Percentiles rank a stretch among this genome's conserved stretches.
These are phyloP conservation scores for Shinisaurus crocodilurus DNA, from an alignment of 2,113 vertebrate genomes.

Conservation along the genomic window DNA sequence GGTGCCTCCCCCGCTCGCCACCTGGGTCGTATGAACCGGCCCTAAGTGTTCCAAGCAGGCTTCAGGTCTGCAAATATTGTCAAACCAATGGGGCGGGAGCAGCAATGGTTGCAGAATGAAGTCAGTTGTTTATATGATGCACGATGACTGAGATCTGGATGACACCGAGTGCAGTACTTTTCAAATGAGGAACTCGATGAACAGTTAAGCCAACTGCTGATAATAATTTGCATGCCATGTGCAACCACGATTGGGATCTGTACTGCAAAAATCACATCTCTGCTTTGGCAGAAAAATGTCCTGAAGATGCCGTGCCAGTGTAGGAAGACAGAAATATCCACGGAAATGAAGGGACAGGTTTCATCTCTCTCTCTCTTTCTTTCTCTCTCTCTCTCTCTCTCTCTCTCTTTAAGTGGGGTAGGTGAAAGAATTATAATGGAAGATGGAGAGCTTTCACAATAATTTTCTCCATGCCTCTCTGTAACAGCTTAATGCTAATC, in stretches of 20 bases:
- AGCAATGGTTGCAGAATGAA: neutral
- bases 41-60: no score
- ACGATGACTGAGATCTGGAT: neutral
- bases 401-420: neutral
- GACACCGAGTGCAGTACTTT: neutral
- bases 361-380: neutral
- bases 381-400: no score
- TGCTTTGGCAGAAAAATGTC: neutral
- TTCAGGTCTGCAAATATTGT: no score
- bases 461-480: conserved; percentile 14
- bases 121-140: neutral
- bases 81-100: no score
- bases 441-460: conserved; percentile 7
- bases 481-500: conserved; percentile 34
- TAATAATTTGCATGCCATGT: neutral
- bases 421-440: neutral
- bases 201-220: neutral
- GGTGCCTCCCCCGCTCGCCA: no score
- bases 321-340: neutral
- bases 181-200: neutral
- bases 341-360: neutral
- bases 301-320: neutral
- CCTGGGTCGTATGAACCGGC: no score
- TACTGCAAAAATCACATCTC: neutral
- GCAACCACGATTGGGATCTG: neutral